Percentiles rank a stretch among this genome's conserved stretches.
Conservation (phyloP, 2,888 invertebrate genomes). For the Plutella xylostella region DNA sequence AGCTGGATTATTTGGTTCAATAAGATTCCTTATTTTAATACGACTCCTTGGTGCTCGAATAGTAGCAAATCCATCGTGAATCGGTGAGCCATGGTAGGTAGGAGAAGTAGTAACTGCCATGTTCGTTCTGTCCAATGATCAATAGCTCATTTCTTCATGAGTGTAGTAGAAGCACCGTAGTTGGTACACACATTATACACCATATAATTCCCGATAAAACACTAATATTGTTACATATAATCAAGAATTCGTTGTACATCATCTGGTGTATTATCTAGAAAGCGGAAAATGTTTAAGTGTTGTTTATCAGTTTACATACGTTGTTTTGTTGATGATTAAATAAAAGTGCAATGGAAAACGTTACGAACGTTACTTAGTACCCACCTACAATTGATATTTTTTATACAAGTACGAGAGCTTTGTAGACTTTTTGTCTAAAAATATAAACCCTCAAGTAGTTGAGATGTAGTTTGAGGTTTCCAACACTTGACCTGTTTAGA, state of each 20-base stretch:
- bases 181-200: neutral
- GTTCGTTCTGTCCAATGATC: conserved; percentile 9
- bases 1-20: conserved; percentile 48
- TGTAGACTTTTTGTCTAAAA: too few species aligned
- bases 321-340: neutral
- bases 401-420: too few species aligned
- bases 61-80: conserved; percentile 91
- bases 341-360: conserved; percentile 25
- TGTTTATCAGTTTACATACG: conserved; percentile 4
- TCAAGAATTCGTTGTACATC: conserved; percentile 8
- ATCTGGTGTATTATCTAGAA: conserved; percentile 32
- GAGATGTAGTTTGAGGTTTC: conserved; percentile 3
- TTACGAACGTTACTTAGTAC: too few species aligned
- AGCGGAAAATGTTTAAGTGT: conserved; percentile 40
- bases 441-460: neutral
- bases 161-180: neutral
- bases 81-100: conserved; percentile 67
- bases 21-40: conserved; percentile 59
- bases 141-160: neutral
- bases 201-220: neutral
- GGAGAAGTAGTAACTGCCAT: conserved; percentile 60
- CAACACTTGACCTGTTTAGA: conserved; percentile 29
- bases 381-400: too few species aligned
- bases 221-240: conserved; percentile 3
- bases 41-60: conserved; percentile 74